Conservation (phyloP, 2,888 invertebrate genomes). For the Acronicta leporina region DNA sequence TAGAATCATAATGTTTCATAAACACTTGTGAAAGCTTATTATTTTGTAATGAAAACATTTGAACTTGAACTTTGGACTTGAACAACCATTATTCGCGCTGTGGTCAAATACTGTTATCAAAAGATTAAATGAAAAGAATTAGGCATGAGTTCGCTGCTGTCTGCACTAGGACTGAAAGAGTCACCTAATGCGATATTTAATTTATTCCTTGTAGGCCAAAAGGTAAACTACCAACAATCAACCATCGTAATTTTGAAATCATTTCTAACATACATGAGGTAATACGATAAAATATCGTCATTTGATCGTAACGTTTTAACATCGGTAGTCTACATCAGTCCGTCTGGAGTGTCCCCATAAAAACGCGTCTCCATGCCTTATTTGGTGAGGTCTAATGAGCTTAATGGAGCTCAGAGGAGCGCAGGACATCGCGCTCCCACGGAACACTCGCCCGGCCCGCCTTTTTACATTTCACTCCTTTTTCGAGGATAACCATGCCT, state of each 20-base stretch:
- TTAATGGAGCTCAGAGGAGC: slow-evolving; percentile 61
- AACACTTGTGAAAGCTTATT: no score
- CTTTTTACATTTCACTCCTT: slow-evolving; percentile 64
- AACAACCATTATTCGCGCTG: no score
- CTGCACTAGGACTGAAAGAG: no score
- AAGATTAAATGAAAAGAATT: no score
- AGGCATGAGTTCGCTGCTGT: no score
- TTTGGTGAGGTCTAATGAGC: slow-evolving; percentile 78
- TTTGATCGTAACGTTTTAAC: slow-evolving; percentile 57
- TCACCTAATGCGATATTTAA: no score
- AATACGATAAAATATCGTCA: slow-evolving; percentile 56
- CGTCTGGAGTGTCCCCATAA: slow-evolving; percentile 60
- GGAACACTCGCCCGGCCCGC: slow-evolving; percentile 43
- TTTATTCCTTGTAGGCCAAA: no score
- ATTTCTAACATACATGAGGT: slow-evolving; percentile 7
- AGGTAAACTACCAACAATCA: no score
- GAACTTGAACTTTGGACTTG: no score
- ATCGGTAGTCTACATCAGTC: slow-evolving; percentile 54
- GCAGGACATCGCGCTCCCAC: slow-evolving; percentile 73
- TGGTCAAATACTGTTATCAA: no score
- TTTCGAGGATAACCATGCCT: slow-evolving; percentile 58
- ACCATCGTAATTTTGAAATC: not conserved
- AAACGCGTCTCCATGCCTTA: slow-evolving; percentile 69
- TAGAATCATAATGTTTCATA: no score
- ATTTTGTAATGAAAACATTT: no score